phyloP scores from a whole-genome alignment of 2,113 vertebrate genomes.

The Capreolus pygargus region DNA sequence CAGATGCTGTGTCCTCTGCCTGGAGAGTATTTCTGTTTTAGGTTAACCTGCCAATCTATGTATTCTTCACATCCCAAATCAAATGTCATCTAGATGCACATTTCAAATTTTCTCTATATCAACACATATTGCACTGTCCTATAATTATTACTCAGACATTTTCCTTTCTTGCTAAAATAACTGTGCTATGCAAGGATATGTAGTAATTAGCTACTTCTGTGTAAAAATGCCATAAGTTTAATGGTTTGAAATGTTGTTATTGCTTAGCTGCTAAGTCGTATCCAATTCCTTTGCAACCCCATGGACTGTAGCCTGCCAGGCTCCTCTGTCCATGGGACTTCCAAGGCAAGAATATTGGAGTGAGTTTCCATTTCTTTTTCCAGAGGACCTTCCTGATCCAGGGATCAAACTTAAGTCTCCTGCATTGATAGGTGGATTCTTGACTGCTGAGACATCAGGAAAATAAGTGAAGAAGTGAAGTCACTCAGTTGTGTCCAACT shows the following conservation, averaged over 20 bases:
- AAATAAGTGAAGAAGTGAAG: not conserved
- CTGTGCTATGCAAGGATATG: not conserved
- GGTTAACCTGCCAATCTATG: not conserved
- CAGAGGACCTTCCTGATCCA: not conserved
- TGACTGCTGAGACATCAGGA: not conserved
- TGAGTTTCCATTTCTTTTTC: not conserved
- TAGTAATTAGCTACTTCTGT: not conserved
- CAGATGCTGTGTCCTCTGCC: not conserved
- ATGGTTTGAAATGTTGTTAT: not conserved
- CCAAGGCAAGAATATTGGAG: not conserved
- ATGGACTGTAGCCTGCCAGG: not conserved
- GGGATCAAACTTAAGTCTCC: not conserved
- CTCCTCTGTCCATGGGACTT: not conserved
- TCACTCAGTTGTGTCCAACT: too few relatives aligned
- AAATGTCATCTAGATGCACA: not conserved
- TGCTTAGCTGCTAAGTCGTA: not conserved
- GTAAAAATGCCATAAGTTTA: not conserved
- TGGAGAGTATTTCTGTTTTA: not conserved
- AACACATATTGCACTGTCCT: not conserved
- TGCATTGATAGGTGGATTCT: not conserved
- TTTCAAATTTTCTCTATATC: not conserved
- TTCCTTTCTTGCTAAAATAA: not conserved
- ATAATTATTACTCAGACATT: not conserved
- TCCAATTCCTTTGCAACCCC: not conserved
- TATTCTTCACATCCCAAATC: not conserved